These are phyloP conservation scores for Prosopocoilus inquinatus DNA, from an alignment of 2,888 invertebrate species.

Conservation along the genomic window DNA sequence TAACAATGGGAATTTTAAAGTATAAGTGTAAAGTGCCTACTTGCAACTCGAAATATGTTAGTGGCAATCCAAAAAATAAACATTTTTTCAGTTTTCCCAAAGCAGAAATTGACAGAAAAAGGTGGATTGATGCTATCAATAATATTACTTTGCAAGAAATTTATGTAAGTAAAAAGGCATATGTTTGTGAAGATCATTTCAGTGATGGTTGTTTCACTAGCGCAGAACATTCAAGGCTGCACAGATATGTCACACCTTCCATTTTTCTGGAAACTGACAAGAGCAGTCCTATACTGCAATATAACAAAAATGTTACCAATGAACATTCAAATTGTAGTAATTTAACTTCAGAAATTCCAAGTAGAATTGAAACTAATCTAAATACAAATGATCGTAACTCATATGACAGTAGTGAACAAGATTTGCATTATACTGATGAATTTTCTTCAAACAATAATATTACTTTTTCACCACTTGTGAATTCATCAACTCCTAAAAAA, in stretches of 20 bases:
- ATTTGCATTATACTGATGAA: too few species aligned
- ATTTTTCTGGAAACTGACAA: background rate
- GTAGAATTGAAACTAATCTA: background rate
- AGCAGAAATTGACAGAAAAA: background rate
- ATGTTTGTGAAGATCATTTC: slow-evolving; percentile 1
- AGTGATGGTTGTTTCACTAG: background rate
- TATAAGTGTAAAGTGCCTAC: too few species aligned
- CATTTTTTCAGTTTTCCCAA: slow-evolving; percentile 1
- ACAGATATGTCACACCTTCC: background rate
- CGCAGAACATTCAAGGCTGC: background rate
- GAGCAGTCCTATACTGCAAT: too few species aligned
- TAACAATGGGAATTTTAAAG: too few species aligned
- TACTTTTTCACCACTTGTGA: too few species aligned
- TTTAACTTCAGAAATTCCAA: background rate
- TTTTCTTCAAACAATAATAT: too few species aligned
- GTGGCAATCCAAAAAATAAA: background rate
- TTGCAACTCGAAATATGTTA: too few species aligned
- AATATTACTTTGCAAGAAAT: background rate
- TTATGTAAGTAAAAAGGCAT: background rate
- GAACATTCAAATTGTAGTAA: slow-evolving; percentile 1
- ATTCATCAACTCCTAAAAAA: too few species aligned
- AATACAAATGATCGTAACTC: too few species aligned
- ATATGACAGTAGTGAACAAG: too few species aligned
- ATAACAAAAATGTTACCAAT: slow-evolving; percentile 1
- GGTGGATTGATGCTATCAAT: slow-evolving; percentile 1